Evolutionary conservation across 2,113 vertebrate genomes (phyloP).

Genomic region (Cryptomyrus ogoouensis): DNA sequence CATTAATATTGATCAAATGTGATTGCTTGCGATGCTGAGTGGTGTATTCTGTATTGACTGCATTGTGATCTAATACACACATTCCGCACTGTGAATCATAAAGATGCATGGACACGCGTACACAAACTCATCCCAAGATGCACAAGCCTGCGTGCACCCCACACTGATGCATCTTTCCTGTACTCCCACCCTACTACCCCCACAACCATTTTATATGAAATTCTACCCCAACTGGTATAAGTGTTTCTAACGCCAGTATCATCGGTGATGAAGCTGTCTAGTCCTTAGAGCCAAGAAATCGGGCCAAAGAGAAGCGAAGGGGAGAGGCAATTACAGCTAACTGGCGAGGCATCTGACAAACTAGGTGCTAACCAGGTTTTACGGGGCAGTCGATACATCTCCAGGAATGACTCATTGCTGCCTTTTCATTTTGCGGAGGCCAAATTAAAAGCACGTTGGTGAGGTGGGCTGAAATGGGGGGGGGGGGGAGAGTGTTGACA

Average conservation of each 20-base stretch:
- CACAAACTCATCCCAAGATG: not conserved
- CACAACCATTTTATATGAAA: conserved; percentile 14
- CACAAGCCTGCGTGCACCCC: not conserved
- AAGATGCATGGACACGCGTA: conserved; percentile 2
- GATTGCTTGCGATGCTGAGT: conserved; percentile 67
- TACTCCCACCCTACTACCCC: not conserved
- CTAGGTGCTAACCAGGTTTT: conserved; percentile 50
- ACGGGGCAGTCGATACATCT: conserved; percentile 46
- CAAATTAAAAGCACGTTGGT: conserved; percentile 15
- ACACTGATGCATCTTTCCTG: not conserved
- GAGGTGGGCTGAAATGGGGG: conserved; percentile 16
- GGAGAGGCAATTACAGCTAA: conserved; percentile 15
- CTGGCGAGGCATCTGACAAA: conserved; percentile 22
- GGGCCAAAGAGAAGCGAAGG: not conserved
- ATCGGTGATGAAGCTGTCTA: conserved; percentile 28
- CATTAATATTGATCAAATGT: conserved; percentile 67
- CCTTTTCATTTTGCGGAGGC: conserved; percentile 26
- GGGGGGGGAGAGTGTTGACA: not conserved
- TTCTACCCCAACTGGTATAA: not conserved
- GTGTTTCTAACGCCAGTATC: not conserved
- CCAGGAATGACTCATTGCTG: conserved; percentile 51
- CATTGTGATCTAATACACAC: conserved; percentile 37
- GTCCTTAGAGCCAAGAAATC: conserved; percentile 10
- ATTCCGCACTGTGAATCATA: not conserved
- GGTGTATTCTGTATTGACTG: conserved; percentile 64